Evolutionary conservation across 2,888 invertebrate species (phyloP).

Genomic region (Ophioninae sp.): DNA sequence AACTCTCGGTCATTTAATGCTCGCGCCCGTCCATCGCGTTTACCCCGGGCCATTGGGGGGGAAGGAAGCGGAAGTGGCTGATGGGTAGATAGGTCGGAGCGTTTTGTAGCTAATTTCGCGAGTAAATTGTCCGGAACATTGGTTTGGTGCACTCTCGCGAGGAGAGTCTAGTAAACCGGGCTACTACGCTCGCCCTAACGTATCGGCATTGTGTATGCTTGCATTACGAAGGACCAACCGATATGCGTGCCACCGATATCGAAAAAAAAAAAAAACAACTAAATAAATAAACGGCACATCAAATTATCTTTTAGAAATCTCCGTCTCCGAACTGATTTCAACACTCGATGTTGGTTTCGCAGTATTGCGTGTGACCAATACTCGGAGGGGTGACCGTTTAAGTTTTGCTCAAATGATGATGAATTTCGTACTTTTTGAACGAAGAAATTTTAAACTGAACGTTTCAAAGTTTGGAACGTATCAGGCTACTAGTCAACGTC

Average conservation of each 20-base stretch:
- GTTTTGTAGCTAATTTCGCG: conserved; percentile 81
- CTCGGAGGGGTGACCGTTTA: too few relatives aligned
- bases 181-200: conserved; percentile 7
- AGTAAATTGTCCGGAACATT: conserved; percentile 81
- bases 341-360: too few relatives aligned
- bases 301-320: too few relatives aligned
- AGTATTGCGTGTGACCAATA: too few relatives aligned
- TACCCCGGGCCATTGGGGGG: conserved; percentile 69
- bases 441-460: too few relatives aligned
- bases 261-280: too few relatives aligned
- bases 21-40: conserved; percentile 77
- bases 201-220: conserved; percentile 10
- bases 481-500: too few relatives aligned
- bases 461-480: too few relatives aligned
- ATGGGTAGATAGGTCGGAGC: conserved; percentile 79
- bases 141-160: conserved; percentile 74
- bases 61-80: conserved; percentile 81
- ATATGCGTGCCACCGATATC: conserved; percentile 57
- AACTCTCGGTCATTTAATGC: conserved; percentile 79
- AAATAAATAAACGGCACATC: too few relatives aligned
- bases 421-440: too few relatives aligned
- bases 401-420: too few relatives aligned
- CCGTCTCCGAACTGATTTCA: too few relatives aligned
- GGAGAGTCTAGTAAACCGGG: conserved; percentile 44
- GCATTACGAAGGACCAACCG: conserved; percentile 26